Evolutionary conservation across 2,797 vertebrate species (phyloP), one percentile per base, ranked within the genome.

Genomic region (Zenarchopterus dispar): DNA sequence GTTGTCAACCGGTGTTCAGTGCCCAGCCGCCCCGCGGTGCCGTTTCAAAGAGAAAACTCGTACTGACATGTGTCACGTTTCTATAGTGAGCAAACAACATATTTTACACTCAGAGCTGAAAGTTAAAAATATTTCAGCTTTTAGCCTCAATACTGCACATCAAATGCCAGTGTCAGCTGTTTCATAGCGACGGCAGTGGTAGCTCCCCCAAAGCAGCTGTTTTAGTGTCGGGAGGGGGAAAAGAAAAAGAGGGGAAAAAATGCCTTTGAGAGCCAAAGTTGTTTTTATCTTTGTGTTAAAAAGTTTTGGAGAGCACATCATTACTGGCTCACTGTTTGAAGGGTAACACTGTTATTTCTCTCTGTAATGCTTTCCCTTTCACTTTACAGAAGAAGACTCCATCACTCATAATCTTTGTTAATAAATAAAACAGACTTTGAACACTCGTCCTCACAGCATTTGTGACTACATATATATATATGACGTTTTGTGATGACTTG

Each of bases 121-220:
- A 70, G 66, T 70, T 58, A 23, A 68, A 65, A 63, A 56, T 77
- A 67, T 70, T 68, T 73, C 59, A 58, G 36, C 55, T 66, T 78
- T 81, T 52, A 44, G 43, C 50, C 31, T 19, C 60, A 63, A 43
- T 16, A 2, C 60, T 45, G 13, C 43, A 45, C 41, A 53, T 83
- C 46, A 73, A 47, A 81, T 23, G 2, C 36, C 36, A 41, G 22
- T 66, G 58, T 60, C 63, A 50, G 31, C 66, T 60, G 71, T 85
- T 53, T 83, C 69, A 49, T 82, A 70, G 82, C 72, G 80, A 75
- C 73, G 75, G 73, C 62, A 36, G 59, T n/a, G 46, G 67, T 58
- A 18, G 33, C 56, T 67, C 36, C 59, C 36, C 44, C 41, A 61
- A 47, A 59, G 62, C 64, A 69, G 64, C 47, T 70, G 51, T 53